A percentile compares a stretch with the other conserved stretches of the same genome.
Conservation (phyloP, 2,888 invertebrate species). For the Thecophora atra region DNA sequence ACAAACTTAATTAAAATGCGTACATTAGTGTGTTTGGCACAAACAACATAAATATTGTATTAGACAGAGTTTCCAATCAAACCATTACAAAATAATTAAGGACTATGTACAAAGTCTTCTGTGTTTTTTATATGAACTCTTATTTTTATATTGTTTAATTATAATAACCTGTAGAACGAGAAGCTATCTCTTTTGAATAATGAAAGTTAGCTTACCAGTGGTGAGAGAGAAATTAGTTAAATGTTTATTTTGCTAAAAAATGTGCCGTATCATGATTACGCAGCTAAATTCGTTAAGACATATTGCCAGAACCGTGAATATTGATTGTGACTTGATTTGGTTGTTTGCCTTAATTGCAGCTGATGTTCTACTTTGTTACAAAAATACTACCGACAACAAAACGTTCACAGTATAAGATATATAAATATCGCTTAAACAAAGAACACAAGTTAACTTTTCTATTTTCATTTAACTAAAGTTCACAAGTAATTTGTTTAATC, state of each 20-base stretch:
- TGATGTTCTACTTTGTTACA: background rate
- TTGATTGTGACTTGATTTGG: background rate
- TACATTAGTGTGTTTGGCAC: too few species aligned
- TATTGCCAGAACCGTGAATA: background rate
- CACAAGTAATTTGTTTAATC: slow-evolving; percentile 21
- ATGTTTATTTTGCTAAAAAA: background rate
- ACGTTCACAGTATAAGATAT: background rate
- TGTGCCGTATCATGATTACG: background rate
- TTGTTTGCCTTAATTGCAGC: background rate
- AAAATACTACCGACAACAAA: background rate
- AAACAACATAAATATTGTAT: too few species aligned
- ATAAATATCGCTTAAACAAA: background rate
- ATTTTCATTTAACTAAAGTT: background rate
- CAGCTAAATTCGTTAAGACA: slow-evolving; percentile 3
- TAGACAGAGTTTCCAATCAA: too few species aligned
- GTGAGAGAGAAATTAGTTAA: background rate
- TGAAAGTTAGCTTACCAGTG: background rate
- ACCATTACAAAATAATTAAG: too few species aligned
- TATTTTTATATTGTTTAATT: too few species aligned
- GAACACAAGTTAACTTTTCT: background rate
- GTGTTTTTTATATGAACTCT: too few species aligned
- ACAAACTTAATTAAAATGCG: too few species aligned
- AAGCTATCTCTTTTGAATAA: background rate
- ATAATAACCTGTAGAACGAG: too few species aligned
- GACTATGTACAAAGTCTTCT: too few species aligned